A percentile compares a stretch with the other conserved stretches of the same genome.
These are phyloP conservation scores for Caretta caretta DNA, from an alignment of 2,113 vertebrate species.

Conservation along the genomic window DNA sequence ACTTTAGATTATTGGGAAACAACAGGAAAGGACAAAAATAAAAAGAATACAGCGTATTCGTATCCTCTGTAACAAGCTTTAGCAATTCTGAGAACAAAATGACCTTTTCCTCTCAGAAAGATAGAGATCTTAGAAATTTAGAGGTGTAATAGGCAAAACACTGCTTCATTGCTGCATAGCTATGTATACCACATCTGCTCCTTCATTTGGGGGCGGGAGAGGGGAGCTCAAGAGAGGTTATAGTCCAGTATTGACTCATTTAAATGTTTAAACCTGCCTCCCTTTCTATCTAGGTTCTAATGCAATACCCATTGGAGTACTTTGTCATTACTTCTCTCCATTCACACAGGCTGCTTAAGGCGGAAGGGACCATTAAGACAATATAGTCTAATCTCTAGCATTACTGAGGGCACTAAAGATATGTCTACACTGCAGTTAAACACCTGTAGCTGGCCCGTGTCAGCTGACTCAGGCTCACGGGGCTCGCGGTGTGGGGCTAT, in stretches of 20 bases:
- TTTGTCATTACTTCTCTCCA: neutral
- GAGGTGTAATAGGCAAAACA: rapidly evolving
- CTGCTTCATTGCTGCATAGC: neutral
- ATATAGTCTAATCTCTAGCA: no score
- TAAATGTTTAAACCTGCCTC: neutral
- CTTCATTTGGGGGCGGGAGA: no score
- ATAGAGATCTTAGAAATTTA: neutral
- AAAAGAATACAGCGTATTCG: neutral
- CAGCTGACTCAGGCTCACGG: no score
- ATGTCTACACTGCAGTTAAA: no score
- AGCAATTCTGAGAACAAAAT: neutral
- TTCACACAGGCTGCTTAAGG: neutral
- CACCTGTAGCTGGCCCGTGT: no score
- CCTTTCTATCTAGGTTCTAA: no score
- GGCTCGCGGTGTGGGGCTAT: no score
- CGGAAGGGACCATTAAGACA: no score
- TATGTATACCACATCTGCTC: neutral
- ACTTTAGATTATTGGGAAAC: neutral
- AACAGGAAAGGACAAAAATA: neutral
- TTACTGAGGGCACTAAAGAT: no score
- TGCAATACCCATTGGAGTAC: no score
- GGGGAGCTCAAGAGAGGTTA: neutral
- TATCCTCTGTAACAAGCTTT: neutral
- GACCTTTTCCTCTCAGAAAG: rapidly evolving
- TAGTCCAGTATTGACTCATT: neutral